Evolutionary conservation across 2,888 invertebrate genomes (phyloP), one percentile per base, ranked within the genome.

Genomic region (Volucella inanis): DNA sequence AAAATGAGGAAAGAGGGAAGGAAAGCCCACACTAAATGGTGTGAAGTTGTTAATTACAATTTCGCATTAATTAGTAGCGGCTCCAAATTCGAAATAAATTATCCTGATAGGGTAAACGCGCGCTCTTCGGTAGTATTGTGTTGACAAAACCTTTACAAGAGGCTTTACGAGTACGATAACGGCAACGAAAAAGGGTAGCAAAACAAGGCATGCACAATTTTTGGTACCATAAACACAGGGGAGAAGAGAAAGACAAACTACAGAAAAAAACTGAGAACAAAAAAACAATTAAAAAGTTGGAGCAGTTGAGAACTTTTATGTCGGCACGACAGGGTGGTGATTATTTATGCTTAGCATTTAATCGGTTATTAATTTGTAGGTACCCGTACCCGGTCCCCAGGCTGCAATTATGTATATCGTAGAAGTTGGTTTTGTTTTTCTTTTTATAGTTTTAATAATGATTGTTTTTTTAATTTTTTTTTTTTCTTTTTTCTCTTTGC

Each of bases 1-100:
- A 9, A 1, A 49, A 14, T 0, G 6, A 49, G 15, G n/a, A 18
- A 31, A 65, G 14, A 39, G 49, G 45, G 52, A 78, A 61, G 50
- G 49, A 31, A 59, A 78, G 67, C 62, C 72, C 47, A 76, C 84
- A 85, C 50, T 80, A 75, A 79, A 80, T 72, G 85, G 85, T 85
- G 85, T 85, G 85, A 85, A 85, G 85, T 77, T 85, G 85, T 85
- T 85, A 85, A 85, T 85, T 85, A 85, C 72, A 81, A 81, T 81
- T 81, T 81, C 72, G 76, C 71, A 81, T 81, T 85, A 85, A 85
- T 85, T 85, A 85, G 72, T 47, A 45, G 76, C 31, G 76, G 71
- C 72, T 76, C 41, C 54, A 65, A 55, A 59, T 68, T 65, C 71
- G 79, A 84, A 80, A 80, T 84, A 84, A 84, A 80, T 84, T 84